These are phyloP conservation scores for Polyommatus icarus DNA, from an alignment of 2,888 invertebrate species.

Conservation along the genomic window DNA sequence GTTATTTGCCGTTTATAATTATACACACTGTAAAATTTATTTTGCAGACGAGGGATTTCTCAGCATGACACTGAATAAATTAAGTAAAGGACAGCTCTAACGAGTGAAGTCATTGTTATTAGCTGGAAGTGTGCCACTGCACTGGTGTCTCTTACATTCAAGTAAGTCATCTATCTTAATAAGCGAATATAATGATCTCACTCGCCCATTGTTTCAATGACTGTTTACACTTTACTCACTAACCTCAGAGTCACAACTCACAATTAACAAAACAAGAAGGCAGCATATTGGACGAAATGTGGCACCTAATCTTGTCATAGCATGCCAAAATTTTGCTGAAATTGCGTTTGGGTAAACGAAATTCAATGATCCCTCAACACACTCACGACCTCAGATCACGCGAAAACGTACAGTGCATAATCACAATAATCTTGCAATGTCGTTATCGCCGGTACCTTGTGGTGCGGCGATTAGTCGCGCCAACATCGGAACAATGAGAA, in stretches of 20 bases:
- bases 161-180: constrained; percentile 27
- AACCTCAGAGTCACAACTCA: neutral
- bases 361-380: neutral
- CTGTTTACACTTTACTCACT: neutral
- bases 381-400: neutral
- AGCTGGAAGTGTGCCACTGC: neutral
- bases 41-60: neutral
- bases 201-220: neutral
- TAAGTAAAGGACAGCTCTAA: neutral
- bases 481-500: constrained; percentile 28
- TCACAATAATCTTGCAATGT: constrained; percentile 13
- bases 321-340: too few relatives aligned
- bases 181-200: constrained; percentile 10
- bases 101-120: constrained; percentile 12
- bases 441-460: constrained; percentile 8
- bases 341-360: too few relatives aligned
- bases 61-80: neutral
- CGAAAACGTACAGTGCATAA: neutral
- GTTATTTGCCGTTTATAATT: neutral
- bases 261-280: neutral
- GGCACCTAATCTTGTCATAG: too few relatives aligned
- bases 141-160: neutral
- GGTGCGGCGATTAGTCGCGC: constrained; percentile 29
- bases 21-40: neutral
- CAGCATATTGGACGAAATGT: neutral